Percentiles rank a stretch among this genome's conserved stretches.
Evolutionary conservation across 2,888 invertebrate species (phyloP).

Genomic region (Temnothorax unifasciatus): DNA sequence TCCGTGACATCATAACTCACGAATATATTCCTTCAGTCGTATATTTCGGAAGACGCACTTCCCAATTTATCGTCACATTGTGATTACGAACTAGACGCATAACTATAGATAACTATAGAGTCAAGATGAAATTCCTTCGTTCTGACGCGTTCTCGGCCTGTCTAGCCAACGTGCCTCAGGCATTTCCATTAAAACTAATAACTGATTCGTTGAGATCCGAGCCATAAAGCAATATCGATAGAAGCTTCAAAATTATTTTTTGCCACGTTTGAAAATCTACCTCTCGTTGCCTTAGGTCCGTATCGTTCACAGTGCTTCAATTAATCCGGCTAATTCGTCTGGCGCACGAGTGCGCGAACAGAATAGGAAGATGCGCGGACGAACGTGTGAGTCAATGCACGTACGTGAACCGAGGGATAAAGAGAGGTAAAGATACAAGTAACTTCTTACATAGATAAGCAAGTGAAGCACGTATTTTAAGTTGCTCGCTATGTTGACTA

Average conservation of each 20-base stretch:
- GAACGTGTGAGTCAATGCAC: conserved; percentile 51
- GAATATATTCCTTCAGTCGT: conserved; percentile 26
- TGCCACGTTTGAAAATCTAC: not conserved
- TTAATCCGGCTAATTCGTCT: conserved; percentile 72
- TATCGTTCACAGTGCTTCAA: conserved; percentile 29
- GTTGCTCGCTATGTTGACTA: conserved; percentile 36
- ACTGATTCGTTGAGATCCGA: conserved; percentile 5
- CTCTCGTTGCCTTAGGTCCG: not conserved
- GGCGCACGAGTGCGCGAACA: conserved; percentile 67
- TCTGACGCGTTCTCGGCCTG: conserved; percentile 61
- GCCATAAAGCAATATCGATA: not conserved
- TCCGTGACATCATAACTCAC: conserved; percentile 33
- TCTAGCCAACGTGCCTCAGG: not conserved
- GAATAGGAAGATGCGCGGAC: conserved; percentile 50
- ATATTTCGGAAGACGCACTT: conserved; percentile 58
- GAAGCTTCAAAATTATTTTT: not conserved
- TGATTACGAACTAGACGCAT: conserved; percentile 66
- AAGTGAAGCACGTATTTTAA: conserved; percentile 44
- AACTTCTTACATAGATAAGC: conserved; percentile 47
- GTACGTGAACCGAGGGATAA: conserved; percentile 10
- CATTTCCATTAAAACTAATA: conserved; percentile 20
- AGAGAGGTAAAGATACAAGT: conserved; percentile 36
- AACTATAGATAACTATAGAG: conserved; percentile 55
- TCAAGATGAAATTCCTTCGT: conserved; percentile 80
- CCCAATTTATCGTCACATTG: conserved; percentile 49